Evolutionary conservation across 1,140 invertebrate genomes (phyloP).

Genomic region (Drepana arcuata): DNA sequence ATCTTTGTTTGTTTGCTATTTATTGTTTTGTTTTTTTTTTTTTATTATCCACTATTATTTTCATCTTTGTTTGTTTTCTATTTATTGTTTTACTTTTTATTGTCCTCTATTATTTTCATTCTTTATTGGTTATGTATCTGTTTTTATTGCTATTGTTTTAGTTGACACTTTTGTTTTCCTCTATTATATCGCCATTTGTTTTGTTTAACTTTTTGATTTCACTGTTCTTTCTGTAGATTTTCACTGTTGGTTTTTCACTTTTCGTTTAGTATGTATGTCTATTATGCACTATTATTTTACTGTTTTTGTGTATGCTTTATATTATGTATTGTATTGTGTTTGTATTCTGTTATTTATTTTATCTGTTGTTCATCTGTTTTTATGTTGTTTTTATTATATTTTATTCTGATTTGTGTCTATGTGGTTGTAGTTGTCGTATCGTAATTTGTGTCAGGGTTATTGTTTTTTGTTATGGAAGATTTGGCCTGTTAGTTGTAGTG

Average conservation of each 20-base stretch:
- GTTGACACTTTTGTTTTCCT: not conserved
- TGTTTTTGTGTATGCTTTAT: no score
- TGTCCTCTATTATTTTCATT: no score
- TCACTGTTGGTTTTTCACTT: not conserved
- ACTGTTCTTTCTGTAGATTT: slow-evolving; percentile 15
- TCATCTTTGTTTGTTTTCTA: no score
- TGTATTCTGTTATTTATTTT: not conserved
- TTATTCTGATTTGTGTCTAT: slow-evolving; percentile 2
- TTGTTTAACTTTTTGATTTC: slow-evolving; percentile 1
- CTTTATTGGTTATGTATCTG: no score
- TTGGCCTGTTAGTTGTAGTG: no score
- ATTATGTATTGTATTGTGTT: no score
- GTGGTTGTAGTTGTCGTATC: slow-evolving; percentile 4
- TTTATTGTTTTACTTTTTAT: no score
- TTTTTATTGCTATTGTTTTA: not conserved
- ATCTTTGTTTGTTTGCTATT: not conserved
- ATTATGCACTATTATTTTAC: not conserved
- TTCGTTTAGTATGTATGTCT: not conserved
- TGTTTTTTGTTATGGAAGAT: not conserved
- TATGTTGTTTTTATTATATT: not conserved
- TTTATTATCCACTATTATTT: not conserved
- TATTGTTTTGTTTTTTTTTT: not conserved
- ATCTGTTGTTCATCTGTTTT: not conserved
- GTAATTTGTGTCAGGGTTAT: slow-evolving; percentile 1
- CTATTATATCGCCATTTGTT: not conserved